A percentile compares a stretch with the other conserved stretches of the same genome.
phyloP scores from a whole-genome alignment of 2,797 vertebrate species.

The Sebastes alutus region DNA sequence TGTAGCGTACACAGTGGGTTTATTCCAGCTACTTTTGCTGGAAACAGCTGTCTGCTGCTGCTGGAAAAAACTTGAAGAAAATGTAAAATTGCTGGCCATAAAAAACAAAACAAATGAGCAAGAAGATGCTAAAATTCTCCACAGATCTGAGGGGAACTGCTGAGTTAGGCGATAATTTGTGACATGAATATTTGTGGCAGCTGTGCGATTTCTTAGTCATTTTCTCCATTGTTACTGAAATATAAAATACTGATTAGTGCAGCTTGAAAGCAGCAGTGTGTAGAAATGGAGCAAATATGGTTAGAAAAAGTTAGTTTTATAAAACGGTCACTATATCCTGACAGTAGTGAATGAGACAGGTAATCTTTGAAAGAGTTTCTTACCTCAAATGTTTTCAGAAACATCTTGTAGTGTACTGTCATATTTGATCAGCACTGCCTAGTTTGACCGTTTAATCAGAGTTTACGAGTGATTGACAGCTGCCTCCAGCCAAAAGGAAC shows the following conservation, averaged over 20 bases:
- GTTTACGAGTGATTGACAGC: no score
- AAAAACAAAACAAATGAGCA: background rate
- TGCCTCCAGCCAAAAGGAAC: no score
- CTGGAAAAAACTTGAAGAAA: background rate
- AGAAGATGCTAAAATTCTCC: background rate
- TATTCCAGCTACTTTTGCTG: background rate
- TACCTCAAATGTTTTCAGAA: no score
- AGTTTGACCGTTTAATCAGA: no score
- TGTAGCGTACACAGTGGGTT: background rate
- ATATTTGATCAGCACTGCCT: no score
- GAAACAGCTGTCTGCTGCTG: background rate
- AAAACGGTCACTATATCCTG: no score
- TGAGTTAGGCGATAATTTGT: background rate
- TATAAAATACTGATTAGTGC: background rate
- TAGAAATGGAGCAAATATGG: no score
- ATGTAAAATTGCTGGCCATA: background rate
- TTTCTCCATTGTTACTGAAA: background rate
- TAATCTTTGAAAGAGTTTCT: no score
- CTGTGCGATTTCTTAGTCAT: background rate
- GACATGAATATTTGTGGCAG: background rate
- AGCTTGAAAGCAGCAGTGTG: background rate
- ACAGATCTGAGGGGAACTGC: background rate
- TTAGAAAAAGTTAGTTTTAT: no score
- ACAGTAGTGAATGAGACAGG: no score
- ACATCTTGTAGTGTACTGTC: no score